These are phyloP conservation scores for Laticauda colubrina DNA, from an alignment of 2,113 vertebrate genomes.

Conservation along the genomic window DNA sequence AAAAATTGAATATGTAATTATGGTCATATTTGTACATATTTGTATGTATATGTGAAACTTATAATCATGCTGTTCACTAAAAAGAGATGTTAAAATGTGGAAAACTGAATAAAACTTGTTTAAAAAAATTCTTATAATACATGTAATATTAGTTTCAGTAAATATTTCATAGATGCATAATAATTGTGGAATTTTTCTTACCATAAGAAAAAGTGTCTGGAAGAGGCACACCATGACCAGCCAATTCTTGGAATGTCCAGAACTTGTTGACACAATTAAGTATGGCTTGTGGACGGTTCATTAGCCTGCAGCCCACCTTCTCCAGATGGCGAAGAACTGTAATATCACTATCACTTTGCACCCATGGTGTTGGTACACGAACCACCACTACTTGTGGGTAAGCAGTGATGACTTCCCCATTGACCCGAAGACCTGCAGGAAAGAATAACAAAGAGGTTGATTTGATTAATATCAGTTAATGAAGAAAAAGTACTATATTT, in stretches of 20 bases:
- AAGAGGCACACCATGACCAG: conserved; percentile 79
- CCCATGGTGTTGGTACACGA: conserved; percentile 80
- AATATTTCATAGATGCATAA: accelerated
- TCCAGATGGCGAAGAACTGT: conserved; percentile 80
- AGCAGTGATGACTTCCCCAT: conserved; percentile 75
- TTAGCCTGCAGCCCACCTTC: conserved; percentile 80
- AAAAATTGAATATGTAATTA: too few relatives aligned
- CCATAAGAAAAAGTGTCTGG: conserved; percentile 82
- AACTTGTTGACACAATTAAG: conserved; percentile 82
- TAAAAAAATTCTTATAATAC: background rate
- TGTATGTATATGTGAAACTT: too few relatives aligned
- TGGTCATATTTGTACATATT: too few relatives aligned
- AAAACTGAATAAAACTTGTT: too few relatives aligned
- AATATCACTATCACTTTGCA: conserved; percentile 80
- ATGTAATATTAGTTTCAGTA: background rate
- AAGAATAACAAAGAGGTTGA: background rate
- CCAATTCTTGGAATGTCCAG: conserved; percentile 81
- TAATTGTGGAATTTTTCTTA: conserved; percentile 27
- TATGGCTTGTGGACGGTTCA: conserved; percentile 81
- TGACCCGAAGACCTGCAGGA: conserved; percentile 74
- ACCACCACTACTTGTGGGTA: conserved; percentile 80
- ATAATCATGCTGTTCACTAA: too few relatives aligned
- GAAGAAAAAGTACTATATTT: background rate
- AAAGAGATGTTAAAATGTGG: too few relatives aligned
- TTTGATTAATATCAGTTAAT: background rate